Conservation (phyloP, 2,113 vertebrate species). For the Telmatochromis sp. region DNA sequence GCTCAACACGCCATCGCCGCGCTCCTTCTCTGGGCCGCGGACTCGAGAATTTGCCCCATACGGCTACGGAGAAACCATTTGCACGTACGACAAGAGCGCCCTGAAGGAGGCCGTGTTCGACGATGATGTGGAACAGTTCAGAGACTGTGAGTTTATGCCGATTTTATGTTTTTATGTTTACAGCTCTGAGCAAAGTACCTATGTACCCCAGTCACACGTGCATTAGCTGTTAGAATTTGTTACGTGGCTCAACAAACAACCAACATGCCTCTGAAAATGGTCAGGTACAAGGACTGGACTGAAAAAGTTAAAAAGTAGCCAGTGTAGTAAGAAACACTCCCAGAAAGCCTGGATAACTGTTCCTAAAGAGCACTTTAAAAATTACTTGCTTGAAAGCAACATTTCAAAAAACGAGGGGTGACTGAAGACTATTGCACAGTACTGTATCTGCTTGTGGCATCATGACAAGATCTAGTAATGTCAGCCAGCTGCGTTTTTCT, state of each 20-base stretch:
- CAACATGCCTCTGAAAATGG: not conserved
- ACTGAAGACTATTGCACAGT: not conserved
- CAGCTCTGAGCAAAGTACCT: not conserved
- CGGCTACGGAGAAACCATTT: conserved; percentile 85
- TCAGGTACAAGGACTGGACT: not conserved
- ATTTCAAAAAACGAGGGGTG: not conserved
- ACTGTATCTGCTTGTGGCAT: not conserved
- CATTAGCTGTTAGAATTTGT: not conserved
- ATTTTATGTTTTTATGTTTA: not conserved
- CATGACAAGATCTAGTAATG: not conserved
- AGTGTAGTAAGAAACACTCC: not conserved
- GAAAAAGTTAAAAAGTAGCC: not conserved
- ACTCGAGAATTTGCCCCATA: conserved; percentile 88
- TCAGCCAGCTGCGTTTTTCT: not conserved
- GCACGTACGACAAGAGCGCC: conserved; percentile 89
- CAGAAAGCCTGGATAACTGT: not conserved
- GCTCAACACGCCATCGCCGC: conserved; percentile 91
- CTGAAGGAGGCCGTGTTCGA: conserved; percentile 96
- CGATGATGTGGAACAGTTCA: conserved; percentile 95
- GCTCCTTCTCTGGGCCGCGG: conserved; percentile 85
- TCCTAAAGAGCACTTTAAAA: not conserved
- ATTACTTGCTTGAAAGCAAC: not conserved
- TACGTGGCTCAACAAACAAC: not conserved
- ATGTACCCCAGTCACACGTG: not conserved
- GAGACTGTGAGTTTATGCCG: conserved; percentile 77